phyloP scores from a whole-genome alignment of 1,140 invertebrate genomes.

The Eubasilissa regina region DNA sequence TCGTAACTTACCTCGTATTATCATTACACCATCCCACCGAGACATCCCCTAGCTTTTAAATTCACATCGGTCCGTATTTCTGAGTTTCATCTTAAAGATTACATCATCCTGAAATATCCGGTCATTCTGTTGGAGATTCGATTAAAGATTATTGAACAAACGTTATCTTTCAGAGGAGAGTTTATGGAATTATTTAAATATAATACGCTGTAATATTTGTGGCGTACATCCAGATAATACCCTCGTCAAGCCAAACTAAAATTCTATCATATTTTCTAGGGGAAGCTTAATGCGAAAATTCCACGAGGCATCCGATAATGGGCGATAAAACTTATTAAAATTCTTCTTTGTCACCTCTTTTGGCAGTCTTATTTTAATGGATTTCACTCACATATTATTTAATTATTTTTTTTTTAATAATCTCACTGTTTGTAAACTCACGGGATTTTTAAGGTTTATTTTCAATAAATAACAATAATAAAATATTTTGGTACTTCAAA shows the following conservation, averaged over 20 bases:
- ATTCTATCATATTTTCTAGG: constrained; percentile 28
- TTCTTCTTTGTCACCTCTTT: constrained; percentile 38
- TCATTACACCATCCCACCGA: constrained; percentile 7
- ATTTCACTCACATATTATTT: too few relatives aligned
- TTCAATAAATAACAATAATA: too few relatives aligned
- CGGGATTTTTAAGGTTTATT: too few relatives aligned
- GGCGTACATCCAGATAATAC: background rate
- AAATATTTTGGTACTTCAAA: too few relatives aligned
- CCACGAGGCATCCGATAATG: constrained; percentile 29
- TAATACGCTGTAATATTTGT: too few relatives aligned
- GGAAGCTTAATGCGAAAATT: constrained; percentile 5
- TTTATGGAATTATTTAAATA: too few relatives aligned
- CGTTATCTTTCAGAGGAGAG: too few relatives aligned
- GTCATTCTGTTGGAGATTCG: background rate
- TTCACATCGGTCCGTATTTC: constrained; percentile 31
- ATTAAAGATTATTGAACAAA: too few relatives aligned
- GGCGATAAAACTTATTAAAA: constrained; percentile 42
- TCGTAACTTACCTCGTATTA: constrained; percentile 22
- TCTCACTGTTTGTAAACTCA: too few relatives aligned
- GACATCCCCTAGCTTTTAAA: constrained; percentile 24
- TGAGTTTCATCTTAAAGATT: constrained; percentile 15
- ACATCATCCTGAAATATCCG: constrained; percentile 9
- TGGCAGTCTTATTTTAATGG: background rate
- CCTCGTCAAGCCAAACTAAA: constrained; percentile 15
- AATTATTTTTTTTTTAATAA: too few relatives aligned